Evolutionary conservation across 2,113 vertebrate species (phyloP).

Genomic region (Campylomormyrus numenius): DNA sequence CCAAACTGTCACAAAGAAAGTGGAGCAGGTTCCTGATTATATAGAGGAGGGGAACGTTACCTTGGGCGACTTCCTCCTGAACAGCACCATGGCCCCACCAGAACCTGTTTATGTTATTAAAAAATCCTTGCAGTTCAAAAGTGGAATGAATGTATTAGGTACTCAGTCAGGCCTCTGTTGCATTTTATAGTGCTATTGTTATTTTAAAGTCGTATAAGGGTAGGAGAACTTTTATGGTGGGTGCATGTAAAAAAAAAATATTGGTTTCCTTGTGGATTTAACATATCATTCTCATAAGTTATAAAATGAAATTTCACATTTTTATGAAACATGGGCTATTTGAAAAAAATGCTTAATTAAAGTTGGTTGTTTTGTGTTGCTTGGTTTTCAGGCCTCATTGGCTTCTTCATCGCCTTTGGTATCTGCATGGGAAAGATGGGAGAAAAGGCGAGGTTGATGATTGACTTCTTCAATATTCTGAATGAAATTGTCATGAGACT

Average conservation of each 20-base stretch:
- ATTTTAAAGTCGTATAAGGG: background rate
- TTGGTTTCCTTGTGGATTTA: background rate
- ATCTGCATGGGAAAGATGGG: slow-evolving; percentile 98
- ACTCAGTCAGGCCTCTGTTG: slow-evolving; percentile 29
- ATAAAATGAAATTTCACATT: background rate
- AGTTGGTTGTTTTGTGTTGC: background rate
- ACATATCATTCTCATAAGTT: background rate
- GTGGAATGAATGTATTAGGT: slow-evolving; percentile 98
- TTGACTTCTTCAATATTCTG: slow-evolving; percentile 95
- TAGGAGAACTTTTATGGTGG: background rate
- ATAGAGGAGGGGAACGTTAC: slow-evolving; percentile 50
- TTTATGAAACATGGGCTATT: background rate
- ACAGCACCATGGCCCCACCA: slow-evolving; percentile 66
- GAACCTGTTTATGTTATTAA: slow-evolving; percentile 70
- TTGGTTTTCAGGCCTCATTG: slow-evolving; percentile 76
- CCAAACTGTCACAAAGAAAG: slow-evolving; percentile 84
- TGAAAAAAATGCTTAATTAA: background rate
- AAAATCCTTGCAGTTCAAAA: slow-evolving; percentile 89
- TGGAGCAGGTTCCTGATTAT: slow-evolving; percentile 60
- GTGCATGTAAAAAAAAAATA: background rate
- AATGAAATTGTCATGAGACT: slow-evolving; percentile 98
- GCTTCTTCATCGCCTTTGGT: slow-evolving; percentile 96
- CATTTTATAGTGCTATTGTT: background rate
- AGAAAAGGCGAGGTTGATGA: slow-evolving; percentile 89
- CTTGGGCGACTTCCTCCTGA: slow-evolving; percentile 59